phyloP scores from a whole-genome alignment of 2,888 invertebrate genomes.

The Microdon myrmicae region DNA sequence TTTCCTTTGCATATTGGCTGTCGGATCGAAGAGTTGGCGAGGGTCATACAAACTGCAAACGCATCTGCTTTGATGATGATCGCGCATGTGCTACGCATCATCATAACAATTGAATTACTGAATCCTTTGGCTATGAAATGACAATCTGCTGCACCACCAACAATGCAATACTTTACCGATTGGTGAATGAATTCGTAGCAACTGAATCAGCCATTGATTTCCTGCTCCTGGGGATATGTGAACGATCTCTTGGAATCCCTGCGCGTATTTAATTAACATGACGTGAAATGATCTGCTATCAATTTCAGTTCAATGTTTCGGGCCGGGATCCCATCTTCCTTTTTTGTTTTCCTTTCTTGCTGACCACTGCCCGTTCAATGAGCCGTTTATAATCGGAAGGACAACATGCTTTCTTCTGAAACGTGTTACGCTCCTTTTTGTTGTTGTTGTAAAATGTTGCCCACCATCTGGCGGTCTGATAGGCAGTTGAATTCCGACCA shows the following conservation, averaged over 20 bases:
- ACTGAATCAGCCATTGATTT: conserved; percentile 22
- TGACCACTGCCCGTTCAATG: conserved; percentile 40
- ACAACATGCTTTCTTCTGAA: conserved; percentile 38
- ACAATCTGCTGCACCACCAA: conserved; percentile 4
- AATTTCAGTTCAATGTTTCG: conserved; percentile 15
- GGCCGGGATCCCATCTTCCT: conserved; percentile 31
- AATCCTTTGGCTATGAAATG: conserved; percentile 25
- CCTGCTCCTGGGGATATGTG: conserved; percentile 15
- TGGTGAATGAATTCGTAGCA: neutral
- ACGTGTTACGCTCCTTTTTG: conserved; percentile 13
- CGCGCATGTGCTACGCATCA: conserved; percentile 26
- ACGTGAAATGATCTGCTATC: conserved; percentile 45
- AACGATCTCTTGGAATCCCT: no score
- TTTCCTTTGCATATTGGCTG: conserved; percentile 49
- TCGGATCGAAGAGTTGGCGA: conserved; percentile 27
- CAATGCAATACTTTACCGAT: conserved; percentile 17
- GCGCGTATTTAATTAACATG: conserved; percentile 47
- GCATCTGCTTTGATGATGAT: conserved; percentile 28
- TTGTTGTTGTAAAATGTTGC: conserved; percentile 7
- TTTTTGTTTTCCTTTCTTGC: neutral
- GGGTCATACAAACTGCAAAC: conserved; percentile 35
- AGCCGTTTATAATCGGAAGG: conserved; percentile 35
- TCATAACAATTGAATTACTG: conserved; percentile 33
- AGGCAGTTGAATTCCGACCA: conserved; percentile 27
- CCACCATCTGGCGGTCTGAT: conserved; percentile 40